A percentile compares a stretch with the other conserved stretches of the same genome.
Conservation (phyloP, 2,113 vertebrate genomes). For the Syngnathus typhle region DNA sequence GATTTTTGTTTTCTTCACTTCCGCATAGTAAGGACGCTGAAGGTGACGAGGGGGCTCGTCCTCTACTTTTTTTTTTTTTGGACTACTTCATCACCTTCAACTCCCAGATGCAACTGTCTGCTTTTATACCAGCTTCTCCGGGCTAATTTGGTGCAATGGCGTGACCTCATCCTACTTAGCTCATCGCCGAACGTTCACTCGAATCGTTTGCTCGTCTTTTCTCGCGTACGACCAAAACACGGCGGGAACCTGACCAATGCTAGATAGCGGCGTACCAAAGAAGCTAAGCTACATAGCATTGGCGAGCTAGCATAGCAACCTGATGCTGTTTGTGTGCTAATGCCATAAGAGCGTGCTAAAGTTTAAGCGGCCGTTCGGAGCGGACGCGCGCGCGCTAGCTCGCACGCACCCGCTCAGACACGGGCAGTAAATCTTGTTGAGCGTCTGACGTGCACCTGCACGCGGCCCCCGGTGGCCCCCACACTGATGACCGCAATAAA, state of each 20-base stretch:
- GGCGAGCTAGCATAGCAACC: not conserved
- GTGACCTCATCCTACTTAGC: too few species aligned
- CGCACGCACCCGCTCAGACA: too few species aligned
- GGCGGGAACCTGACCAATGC: not conserved
- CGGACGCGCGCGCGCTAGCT: too few species aligned
- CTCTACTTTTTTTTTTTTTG: not conserved
- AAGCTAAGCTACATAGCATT: too few species aligned
- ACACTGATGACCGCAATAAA: constrained; percentile 59
- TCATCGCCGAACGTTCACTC: not conserved
- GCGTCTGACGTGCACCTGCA: constrained; percentile 63
- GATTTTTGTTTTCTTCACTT: too few species aligned
- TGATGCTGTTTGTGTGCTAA: not conserved
- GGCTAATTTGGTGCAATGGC: too few species aligned
- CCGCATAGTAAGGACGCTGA: too few species aligned
- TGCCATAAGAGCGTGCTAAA: too few species aligned
- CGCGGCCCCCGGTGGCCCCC: constrained; percentile 41
- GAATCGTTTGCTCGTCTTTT: not conserved
- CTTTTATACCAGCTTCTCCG: too few species aligned
- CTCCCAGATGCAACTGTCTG: not conserved
- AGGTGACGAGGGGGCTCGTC: too few species aligned
- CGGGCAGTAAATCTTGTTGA: constrained; percentile 55
- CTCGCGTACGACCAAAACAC: not conserved
- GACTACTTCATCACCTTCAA: not conserved
- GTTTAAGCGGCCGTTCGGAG: too few species aligned
- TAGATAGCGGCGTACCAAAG: not conserved